Evolutionary conservation across 2,113 vertebrate species (phyloP).

Genomic region (Gymnogyps californianus): DNA sequence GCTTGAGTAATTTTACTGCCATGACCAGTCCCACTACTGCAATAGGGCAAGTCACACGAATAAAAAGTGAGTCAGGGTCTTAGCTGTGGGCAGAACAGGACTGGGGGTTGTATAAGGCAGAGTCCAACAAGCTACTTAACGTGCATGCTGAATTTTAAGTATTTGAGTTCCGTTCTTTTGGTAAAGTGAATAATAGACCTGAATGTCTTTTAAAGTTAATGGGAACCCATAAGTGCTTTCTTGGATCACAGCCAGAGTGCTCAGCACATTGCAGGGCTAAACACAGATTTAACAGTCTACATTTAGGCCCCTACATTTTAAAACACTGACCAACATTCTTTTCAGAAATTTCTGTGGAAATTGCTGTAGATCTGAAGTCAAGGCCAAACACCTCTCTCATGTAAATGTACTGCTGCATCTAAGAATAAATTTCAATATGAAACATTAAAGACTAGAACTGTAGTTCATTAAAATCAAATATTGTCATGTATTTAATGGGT

Average conservation of each 20-base stretch:
- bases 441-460: not conserved
- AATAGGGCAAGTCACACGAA: not conserved
- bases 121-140: not conserved
- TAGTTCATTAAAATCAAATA: not conserved
- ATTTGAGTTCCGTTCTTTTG: not conserved
- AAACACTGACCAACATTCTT: slow-evolving; percentile 30
- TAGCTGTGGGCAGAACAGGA: not conserved
- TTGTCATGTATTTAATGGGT: not conserved
- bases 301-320: slow-evolving; percentile 39
- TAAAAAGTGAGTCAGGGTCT: not conserved
- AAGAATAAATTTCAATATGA: slow-evolving; percentile 2
- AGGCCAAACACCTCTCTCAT: not conserved
- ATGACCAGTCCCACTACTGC: not conserved
- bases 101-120: not conserved
- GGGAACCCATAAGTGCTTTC: slow-evolving; percentile 29
- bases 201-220: slow-evolving; percentile 39
- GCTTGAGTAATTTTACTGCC: not conserved
- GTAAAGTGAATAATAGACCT: slow-evolving; percentile 31
- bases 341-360: slow-evolving; percentile 32
- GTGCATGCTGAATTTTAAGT: not conserved
- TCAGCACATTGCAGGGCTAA: slow-evolving; percentile 12
- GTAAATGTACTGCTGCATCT: not conserved
- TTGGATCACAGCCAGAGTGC: not conserved
- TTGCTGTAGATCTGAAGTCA: slow-evolving; percentile 4
- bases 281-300: slow-evolving; percentile 40